Percentiles rank a stretch among this genome's conserved stretches.
phyloP scores from a whole-genome alignment of 92 coral and sea anemone species.

The Isaurus tuberculatus region DNA sequence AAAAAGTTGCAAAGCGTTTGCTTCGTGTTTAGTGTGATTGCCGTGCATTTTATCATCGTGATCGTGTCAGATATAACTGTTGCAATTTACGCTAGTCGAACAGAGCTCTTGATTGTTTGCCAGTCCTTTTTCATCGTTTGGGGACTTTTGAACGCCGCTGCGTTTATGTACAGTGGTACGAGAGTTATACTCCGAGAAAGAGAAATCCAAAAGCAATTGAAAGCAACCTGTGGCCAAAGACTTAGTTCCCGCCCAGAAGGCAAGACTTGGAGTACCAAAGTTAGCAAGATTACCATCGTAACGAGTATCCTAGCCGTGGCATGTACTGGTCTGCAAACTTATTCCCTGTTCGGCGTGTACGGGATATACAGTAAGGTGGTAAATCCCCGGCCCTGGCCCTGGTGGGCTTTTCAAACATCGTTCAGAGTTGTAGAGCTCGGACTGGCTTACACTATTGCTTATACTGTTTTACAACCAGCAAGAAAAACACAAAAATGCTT shows the following conservation, averaged over 20 bases:
- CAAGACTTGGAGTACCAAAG: conserved; percentile 44
- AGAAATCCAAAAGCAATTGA: background rate
- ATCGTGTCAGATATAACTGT: conserved; percentile 72
- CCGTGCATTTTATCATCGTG: conserved; percentile 75
- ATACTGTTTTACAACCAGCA: conserved; percentile 80
- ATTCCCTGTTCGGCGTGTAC: conserved; percentile 91
- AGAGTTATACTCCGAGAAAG: conserved; percentile 42
- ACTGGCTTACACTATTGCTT: conserved; percentile 79
- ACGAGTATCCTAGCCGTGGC: conserved; percentile 77
- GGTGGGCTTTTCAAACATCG: conserved; percentile 83
- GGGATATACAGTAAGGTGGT: conserved; percentile 70
- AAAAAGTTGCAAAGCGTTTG: conserved; percentile 68
- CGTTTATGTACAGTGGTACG: conserved; percentile 77
- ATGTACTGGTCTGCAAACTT: conserved; percentile 72
- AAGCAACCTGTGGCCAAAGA: background rate
- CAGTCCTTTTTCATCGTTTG: conserved; percentile 80
- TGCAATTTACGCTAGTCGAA: conserved; percentile 67
- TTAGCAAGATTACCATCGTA: conserved; percentile 71
- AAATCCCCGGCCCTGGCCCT: conserved; percentile 90
- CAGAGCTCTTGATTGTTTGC: conserved; percentile 71
- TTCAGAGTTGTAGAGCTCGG: conserved; percentile 86
- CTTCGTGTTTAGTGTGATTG: conserved; percentile 67
- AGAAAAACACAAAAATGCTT: background rate
- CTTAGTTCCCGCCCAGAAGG: background rate
- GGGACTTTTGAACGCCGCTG: conserved; percentile 62